Evolutionary conservation across 2,113 vertebrate species (phyloP).

Genomic region (Cottus gobio): DNA sequence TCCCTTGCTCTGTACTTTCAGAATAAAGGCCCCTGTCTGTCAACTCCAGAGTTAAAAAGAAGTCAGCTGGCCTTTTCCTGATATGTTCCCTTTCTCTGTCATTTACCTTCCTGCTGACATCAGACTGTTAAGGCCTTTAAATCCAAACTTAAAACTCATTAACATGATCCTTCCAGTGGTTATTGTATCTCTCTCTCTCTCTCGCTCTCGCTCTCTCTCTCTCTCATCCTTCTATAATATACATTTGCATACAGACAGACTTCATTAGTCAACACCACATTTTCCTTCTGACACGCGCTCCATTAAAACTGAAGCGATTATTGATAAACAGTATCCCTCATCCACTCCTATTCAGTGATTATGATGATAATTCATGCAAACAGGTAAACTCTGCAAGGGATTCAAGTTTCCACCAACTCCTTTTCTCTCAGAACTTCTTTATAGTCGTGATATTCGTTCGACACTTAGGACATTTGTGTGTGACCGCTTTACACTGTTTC

Average conservation of each 20-base stretch:
- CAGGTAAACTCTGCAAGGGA: background rate
- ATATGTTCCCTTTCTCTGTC: no score
- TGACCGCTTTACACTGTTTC: slow-evolving; percentile 59
- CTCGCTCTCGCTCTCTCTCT: no score
- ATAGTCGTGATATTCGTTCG: slow-evolving; percentile 53
- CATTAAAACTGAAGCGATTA: background rate
- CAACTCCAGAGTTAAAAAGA: no score
- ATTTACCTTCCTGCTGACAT: no score
- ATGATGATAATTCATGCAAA: background rate
- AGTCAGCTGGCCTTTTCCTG: no score
- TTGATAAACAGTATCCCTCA: background rate
- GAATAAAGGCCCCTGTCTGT: no score
- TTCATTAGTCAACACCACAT: background rate
- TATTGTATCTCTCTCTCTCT: no score
- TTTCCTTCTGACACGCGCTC: background rate
- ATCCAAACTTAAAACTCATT: no score
- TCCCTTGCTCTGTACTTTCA: no score
- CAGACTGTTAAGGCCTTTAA: no score
- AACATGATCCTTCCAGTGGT: no score
- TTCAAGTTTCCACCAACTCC: background rate
- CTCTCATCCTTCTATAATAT: background rate
- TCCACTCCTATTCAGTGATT: background rate
- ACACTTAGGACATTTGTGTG: slow-evolving; percentile 80
- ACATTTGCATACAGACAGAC: slow-evolving; percentile 15
- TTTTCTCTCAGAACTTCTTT: slow-evolving; percentile 68